Percentiles rank a stretch among this genome's conserved stretches.
Evolutionary conservation across 2,797 vertebrate species (phyloP).

Genomic region (Gallinago nigripennis): DNA sequence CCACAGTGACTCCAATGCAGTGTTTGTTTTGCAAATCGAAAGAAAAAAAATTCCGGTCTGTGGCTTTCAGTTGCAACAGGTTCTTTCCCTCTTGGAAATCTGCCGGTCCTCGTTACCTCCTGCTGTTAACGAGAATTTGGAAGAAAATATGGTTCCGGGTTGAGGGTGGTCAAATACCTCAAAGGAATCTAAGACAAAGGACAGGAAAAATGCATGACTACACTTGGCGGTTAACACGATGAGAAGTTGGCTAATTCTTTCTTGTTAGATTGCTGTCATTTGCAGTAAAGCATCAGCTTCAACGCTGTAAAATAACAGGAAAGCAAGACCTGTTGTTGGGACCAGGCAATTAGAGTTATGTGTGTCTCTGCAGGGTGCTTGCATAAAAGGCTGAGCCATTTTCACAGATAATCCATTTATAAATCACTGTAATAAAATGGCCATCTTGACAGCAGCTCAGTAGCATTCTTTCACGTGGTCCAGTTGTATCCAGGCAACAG

Average conservation of each 20-base stretch:
- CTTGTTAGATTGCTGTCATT: background rate
- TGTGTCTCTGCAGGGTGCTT: background rate
- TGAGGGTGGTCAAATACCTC: background rate
- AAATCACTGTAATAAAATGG: conserved; percentile 55
- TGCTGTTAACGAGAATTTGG: background rate
- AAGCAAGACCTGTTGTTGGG: conserved; percentile 1
- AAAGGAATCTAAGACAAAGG: background rate
- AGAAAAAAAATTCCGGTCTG: background rate
- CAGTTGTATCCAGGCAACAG: conserved; percentile 69
- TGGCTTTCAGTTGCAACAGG: background rate
- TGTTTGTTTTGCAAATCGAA: conserved; percentile 1
- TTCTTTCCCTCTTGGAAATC: background rate
- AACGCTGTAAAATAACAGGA: background rate
- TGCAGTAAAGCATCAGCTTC: conserved; percentile 4
- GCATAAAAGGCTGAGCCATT: conserved; percentile 53
- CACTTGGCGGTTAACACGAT: background rate
- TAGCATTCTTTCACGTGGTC: conserved; percentile 29
- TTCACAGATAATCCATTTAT: conserved; percentile 57
- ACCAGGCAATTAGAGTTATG: background rate
- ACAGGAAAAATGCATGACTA: background rate
- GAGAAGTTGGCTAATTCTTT: background rate
- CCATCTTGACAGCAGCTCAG: conserved; percentile 47
- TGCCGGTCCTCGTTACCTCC: background rate
- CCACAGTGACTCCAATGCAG: background rate
- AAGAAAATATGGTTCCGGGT: background rate